Base-by-base conservation (phyloP, 2,797 vertebrate species). In the Macropus fuliginosus region DNA sequence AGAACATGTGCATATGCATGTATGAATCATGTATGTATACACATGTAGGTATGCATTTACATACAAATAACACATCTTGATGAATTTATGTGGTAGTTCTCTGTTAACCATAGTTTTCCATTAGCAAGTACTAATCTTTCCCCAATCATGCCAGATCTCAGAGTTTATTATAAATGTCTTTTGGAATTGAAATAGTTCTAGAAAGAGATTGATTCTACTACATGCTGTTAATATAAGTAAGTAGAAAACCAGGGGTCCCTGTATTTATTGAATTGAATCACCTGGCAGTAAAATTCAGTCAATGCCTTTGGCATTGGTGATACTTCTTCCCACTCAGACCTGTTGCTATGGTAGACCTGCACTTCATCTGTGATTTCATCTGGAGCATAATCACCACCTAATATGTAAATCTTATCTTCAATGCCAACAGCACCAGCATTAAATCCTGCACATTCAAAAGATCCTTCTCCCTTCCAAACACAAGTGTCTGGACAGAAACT, bases 381-480 rank as follows among this genome's bases (percentile, higher is more conserved):
- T 1, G 99, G 99, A 62, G 99, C 99, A 95, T 99, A 99, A 98
- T 99, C 99, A 56, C 99, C 99, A 28, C 99, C 99, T 96, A 99
- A 98, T 97, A 99, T 99, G 97, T 99, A 99, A 98, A 99, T 99
- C 98, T 99, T 99, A 97, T 99, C 99, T 97, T 98, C 99, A 93
- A 99, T 98, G 8, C 99, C 99, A 97, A 99, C 98, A n/a, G 99
- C 99, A 29, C 99, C 99, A 21, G 99, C 99, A 93, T 99, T 99
- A 98, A 99, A 99, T 3, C 99, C 99, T 91, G 99, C 99, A 0
- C 99, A 99, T 98, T 99, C 99, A 94, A 99, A 99, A 90, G 99
- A 99, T 21, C 99, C 99, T 97, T 99, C 99, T 0, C 99, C 99
- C 97, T 99, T 99, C 99, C 99, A 99, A 95, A 99, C 98, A 91